These are phyloP conservation scores for Nomada ruficornis DNA, from an alignment of 2,888 invertebrate genomes.

Conservation along the genomic window DNA sequence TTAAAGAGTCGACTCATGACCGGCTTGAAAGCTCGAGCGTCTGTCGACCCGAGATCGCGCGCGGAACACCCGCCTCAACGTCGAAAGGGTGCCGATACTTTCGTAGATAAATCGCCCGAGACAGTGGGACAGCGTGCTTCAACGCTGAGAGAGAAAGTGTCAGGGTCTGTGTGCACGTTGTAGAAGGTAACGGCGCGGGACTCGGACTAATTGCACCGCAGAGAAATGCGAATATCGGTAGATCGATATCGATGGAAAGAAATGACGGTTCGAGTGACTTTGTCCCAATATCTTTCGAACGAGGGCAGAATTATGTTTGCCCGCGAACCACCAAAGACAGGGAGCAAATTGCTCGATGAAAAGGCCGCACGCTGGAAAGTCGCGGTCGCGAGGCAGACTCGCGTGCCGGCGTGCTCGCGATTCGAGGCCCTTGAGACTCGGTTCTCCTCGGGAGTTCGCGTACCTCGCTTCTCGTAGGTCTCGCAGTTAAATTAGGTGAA, in stretches of 20 bases:
- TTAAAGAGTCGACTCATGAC: constrained; percentile 65
- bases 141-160: neutral
- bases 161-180: neutral
- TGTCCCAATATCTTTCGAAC: too few relatives aligned
- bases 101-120: constrained; percentile 16
- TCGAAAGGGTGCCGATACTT: constrained; percentile 14
- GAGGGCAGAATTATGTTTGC: too few relatives aligned
- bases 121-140: neutral
- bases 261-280: too few relatives aligned
- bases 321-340: neutral
- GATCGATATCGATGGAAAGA: too few relatives aligned
- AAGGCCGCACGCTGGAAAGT: constrained; percentile 7
- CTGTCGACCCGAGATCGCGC: neutral
- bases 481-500: constrained; percentile 80
- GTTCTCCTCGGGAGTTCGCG: constrained; percentile 23
- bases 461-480: constrained; percentile 66
- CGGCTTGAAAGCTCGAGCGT: constrained; percentile 1
- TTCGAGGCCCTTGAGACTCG: constrained; percentile 25
- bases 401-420: constrained; percentile 30
- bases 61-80: neutral
- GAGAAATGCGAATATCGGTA: neutral
- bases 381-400: constrained; percentile 26
- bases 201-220: too few relatives aligned
- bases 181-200: too few relatives aligned
- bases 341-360: constrained; percentile 7